Base-by-base conservation (phyloP, 2,888 invertebrate genomes). In the Syrphus vitripennis region DNA sequence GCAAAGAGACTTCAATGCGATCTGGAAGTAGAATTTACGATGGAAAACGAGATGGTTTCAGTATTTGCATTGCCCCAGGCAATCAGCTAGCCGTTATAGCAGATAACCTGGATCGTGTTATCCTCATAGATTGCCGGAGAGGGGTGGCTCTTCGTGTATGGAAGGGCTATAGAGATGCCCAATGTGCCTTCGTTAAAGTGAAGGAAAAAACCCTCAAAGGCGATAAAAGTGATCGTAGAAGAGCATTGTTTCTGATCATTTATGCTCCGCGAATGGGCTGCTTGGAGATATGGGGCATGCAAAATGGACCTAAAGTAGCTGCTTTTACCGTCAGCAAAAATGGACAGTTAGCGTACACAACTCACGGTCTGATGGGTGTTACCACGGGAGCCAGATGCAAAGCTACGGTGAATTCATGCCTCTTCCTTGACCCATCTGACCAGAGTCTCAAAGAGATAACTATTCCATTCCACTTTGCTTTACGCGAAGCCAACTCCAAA, bases 101-200 rank as follows among this genome's bases (percentile, higher is more conserved):
- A 0, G 99, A 99, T 92, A 95, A 95, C 88, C 94, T 97, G 90
- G 98, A 98, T 29, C 94, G 99, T 77, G 96, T 99, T 0, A 94
- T 96, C 53, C 93, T 99, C 16, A 93, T 99, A 37, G 98, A 99
- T 92, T 95, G 97, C 14, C 94, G 94, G 61, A 94, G 94, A 88
- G 97, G 98, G 1, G 94, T 96, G 70, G 95, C 97, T 26, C 93
- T 98, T 45, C 94, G 97, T 69, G 95, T 98, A 90, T 98, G 98
- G 94, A 99, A 99, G 93, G 99, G 99, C 4, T 99, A 98, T 92
- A 94, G 99, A 67, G 98, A 99, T 91, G 98, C 99, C 0, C 97
- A 99, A 91, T 97, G 98, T 91, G 97, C 97, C 2, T 99, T 98
- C 95, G 93, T 99, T 50, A 96, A 97, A 92, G 96, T 97, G 0